phyloP scores from a whole-genome alignment of 2,888 invertebrate species.

The Amphipyra berbera region DNA sequence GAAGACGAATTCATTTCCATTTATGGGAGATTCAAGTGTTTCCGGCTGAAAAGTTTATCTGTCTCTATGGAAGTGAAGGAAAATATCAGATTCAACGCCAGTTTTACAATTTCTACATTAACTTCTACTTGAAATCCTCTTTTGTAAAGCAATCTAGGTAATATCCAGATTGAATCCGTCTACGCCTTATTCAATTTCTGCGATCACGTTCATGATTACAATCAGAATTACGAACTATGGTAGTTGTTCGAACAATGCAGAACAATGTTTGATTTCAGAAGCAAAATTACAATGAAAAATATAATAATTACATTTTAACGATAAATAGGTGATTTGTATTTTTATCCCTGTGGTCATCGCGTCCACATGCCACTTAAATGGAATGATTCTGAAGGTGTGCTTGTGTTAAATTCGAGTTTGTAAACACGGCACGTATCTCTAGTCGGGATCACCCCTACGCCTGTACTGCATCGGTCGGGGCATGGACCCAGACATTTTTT shows the following conservation, averaged over 20 bases:
- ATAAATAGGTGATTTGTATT: conserved; percentile 53
- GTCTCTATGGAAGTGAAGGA: conserved; percentile 5
- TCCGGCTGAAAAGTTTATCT: conserved; percentile 26
- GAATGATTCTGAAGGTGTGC: conserved; percentile 60
- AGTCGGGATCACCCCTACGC: conserved; percentile 64
- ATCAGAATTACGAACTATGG: conserved; percentile 1
- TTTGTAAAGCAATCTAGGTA: conserved; percentile 1
- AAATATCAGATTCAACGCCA: conserved; percentile 11
- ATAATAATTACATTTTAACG: conserved; percentile 31
- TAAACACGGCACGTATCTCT: conserved; percentile 74
- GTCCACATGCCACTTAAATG: conserved; percentile 60
- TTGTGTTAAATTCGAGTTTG: conserved; percentile 66
- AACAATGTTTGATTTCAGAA: background rate
- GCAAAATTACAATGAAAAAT: conserved; percentile 3
- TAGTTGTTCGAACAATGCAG: background rate
- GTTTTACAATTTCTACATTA: conserved; percentile 2
- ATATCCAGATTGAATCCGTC: conserved; percentile 1
- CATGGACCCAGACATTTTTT: conserved; percentile 67
- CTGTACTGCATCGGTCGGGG: conserved; percentile 59
- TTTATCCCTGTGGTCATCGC: conserved; percentile 38
- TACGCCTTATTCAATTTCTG: background rate
- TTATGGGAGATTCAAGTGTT: conserved; percentile 43
- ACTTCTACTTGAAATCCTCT: conserved; percentile 1
- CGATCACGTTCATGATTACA: conserved; percentile 2
- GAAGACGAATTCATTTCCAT: conserved; percentile 49